phyloP scores from a whole-genome alignment of 2,113 vertebrate species.

The Azemiops feae region DNA sequence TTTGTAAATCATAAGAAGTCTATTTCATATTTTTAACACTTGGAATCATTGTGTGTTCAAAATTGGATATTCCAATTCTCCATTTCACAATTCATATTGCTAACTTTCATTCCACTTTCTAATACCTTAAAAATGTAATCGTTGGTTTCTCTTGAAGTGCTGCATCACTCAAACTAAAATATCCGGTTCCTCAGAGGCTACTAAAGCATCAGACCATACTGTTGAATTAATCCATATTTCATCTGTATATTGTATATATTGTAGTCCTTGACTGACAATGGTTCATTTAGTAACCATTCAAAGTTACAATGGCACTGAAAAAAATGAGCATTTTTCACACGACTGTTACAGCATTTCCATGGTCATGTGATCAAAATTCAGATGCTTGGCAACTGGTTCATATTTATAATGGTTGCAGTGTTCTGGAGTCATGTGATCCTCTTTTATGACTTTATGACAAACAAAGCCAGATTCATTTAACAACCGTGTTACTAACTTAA shows the following conservation, averaged over 20 bases:
- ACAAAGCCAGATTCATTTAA: not conserved
- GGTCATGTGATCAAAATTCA: not conserved
- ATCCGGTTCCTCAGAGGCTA: not conserved
- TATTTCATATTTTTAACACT: not conserved
- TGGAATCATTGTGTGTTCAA: not conserved
- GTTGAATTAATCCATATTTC: not conserved
- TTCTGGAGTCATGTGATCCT: not conserved
- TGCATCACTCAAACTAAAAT: not conserved
- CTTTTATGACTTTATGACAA: not conserved
- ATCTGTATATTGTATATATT: not conserved
- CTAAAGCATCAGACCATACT: not conserved
- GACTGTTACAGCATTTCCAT: not conserved
- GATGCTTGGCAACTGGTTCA: not conserved
- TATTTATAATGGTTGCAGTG: not conserved
- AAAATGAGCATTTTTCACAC: not conserved
- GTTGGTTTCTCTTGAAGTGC: not conserved
- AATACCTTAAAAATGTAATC: not conserved
- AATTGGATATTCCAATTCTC: not conserved
- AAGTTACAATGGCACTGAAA: not conserved
- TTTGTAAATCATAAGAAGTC: not conserved
- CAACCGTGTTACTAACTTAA: not conserved
- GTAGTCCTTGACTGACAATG: not conserved
- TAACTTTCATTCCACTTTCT: not conserved
- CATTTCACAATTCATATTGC: not conserved
- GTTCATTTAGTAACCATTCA: not conserved